Evolutionary conservation across 2,888 invertebrate genomes (phyloP).

Genomic region (Priocnemis perturbator): DNA sequence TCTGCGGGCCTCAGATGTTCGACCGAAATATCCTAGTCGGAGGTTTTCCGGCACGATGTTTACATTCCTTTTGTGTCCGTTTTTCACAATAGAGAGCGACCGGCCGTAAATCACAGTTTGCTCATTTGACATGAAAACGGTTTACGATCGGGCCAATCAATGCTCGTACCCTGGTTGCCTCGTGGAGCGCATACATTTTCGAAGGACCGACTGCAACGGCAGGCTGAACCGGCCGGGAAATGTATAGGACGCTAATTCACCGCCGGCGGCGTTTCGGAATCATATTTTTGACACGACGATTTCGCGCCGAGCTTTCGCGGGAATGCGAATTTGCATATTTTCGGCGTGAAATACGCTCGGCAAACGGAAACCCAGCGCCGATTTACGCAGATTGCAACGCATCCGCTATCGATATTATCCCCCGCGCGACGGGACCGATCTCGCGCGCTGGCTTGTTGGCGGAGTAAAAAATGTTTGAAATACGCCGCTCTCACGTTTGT

Average conservation of each 20-base stretch:
- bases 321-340: slow-evolving; percentile 53
- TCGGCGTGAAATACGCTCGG: slow-evolving; percentile 37
- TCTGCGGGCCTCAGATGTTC: not conserved
- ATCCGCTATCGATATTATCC: slow-evolving; percentile 21
- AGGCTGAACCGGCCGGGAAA: slow-evolving; percentile 1
- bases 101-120: too few relatives aligned
- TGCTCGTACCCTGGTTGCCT: not conserved
- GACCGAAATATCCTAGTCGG: not conserved
- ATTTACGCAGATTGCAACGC: slow-evolving; percentile 47
- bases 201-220: not conserved
- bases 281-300: slow-evolving; percentile 34
- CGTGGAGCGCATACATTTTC: not conserved
- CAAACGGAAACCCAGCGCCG: slow-evolving; percentile 41
- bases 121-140: not conserved
- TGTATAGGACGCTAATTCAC: slow-evolving; percentile 3
- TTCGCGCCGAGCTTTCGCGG: slow-evolving; percentile 22
- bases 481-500: not conserved
- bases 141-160: slow-evolving; percentile 17
- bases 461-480: not conserved
- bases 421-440: slow-evolving; percentile 23
- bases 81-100: too few relatives aligned
- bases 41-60: too few relatives aligned
- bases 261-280: slow-evolving; percentile 34
- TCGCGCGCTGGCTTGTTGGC: slow-evolving; percentile 8
- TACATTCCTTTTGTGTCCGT: too few relatives aligned